Conservation (phyloP, 2,113 vertebrate genomes). For the Corydoras sp. region DNA sequence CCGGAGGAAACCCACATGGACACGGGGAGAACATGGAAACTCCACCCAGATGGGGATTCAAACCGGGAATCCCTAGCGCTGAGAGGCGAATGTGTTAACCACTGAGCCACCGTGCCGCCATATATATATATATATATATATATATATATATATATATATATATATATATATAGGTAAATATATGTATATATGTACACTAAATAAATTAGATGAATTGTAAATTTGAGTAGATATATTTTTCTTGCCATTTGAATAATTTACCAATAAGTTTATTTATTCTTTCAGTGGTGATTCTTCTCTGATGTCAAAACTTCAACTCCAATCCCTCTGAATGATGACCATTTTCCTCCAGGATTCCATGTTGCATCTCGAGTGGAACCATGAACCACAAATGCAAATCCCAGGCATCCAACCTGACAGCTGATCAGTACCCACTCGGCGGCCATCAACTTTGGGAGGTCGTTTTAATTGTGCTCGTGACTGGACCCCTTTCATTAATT, state of each 20-base stretch:
- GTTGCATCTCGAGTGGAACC: constrained; percentile 16
- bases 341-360: not conserved
- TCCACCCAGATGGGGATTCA: no score
- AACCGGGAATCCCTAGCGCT: no score
- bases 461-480: constrained; percentile 64
- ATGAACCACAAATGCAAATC: constrained; percentile 60
- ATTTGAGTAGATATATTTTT: no score
- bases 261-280: constrained; percentile 2
- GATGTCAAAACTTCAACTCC: not conserved
- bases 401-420: constrained; percentile 48
- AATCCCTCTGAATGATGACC: constrained; percentile 25
- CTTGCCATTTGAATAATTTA: not conserved
- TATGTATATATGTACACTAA: no score
- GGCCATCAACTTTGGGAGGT: constrained; percentile 61
- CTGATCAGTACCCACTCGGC: constrained; percentile 46
- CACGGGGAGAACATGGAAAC: no score
- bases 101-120: no score
- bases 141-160: no score
- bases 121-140: no score
- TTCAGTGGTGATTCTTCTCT: not conserved
- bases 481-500: constrained; percentile 64
- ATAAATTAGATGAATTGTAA: no score
- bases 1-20: no score
- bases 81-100: no score
- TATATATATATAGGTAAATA: no score